A percentile compares a stretch with the other conserved stretches of the same genome.
Evolutionary conservation across 2,113 vertebrate species (phyloP).

Genomic region (Corythaixoides concolor): DNA sequence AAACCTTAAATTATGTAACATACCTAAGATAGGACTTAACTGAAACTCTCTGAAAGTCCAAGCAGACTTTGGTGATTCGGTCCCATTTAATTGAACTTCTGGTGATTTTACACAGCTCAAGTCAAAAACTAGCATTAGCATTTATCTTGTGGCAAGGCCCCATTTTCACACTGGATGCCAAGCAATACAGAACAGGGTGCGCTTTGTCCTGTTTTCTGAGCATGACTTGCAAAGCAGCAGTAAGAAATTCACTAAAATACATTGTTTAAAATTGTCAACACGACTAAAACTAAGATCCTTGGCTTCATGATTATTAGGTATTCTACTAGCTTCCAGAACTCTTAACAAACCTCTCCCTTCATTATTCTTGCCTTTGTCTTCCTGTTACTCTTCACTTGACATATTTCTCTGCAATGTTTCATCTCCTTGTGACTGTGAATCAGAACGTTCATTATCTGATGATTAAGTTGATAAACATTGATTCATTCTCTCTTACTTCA

Average conservation of each 20-base stretch:
- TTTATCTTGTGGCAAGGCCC: too few species aligned
- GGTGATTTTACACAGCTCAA: neutral
- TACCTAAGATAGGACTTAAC: neutral
- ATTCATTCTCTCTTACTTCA: constrained; percentile 17
- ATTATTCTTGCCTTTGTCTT: neutral
- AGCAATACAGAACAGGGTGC: neutral
- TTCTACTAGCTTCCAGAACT: neutral
- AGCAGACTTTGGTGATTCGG: neutral
- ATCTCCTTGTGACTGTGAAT: constrained; percentile 34
- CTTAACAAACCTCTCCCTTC: neutral
- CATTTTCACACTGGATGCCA: neutral
- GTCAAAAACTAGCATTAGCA: neutral
- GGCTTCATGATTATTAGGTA: neutral
- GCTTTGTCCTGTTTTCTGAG: neutral
- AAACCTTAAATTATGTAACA: neutral
- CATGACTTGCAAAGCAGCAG: neutral
- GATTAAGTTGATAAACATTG: constrained; percentile 18
- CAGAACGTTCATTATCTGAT: constrained; percentile 28
- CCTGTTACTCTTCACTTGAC: neutral
- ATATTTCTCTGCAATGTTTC: neutral
- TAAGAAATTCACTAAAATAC: neutral
- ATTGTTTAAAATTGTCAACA: neutral
- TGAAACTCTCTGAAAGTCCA: neutral
- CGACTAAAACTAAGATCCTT: neutral
- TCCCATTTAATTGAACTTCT: neutral